These are phyloP conservation scores for Bombylius major DNA, from an alignment of 2,888 invertebrate genomes.

Conservation along the genomic window DNA sequence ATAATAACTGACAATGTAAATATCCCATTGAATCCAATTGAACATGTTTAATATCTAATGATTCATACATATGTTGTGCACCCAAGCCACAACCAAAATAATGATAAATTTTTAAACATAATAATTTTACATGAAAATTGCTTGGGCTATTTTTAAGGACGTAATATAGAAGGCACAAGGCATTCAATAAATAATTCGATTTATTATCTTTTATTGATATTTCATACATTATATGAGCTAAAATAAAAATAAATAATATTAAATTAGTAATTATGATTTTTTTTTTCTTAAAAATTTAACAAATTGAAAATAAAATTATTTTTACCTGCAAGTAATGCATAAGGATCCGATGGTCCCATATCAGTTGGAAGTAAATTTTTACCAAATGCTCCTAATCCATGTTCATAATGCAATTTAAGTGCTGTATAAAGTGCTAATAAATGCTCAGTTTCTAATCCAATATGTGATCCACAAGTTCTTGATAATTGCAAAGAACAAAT, in stretches of 20 bases:
- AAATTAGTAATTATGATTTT: background rate
- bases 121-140: constrained; percentile 79
- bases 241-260: background rate
- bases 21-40: constrained; percentile 87
- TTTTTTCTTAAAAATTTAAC: background rate
- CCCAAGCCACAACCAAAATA: constrained; percentile 57
- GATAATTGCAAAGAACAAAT: constrained; percentile 65
- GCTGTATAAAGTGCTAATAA: constrained; percentile 47
- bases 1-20: constrained; percentile 61
- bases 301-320: background rate
- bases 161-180: constrained; percentile 57
- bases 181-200: constrained; percentile 47
- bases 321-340: constrained; percentile 59
- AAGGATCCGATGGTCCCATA: constrained; percentile 65
- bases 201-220: constrained; percentile 41
- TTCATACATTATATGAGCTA: constrained; percentile 38
- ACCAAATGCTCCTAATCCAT: constrained; percentile 43
- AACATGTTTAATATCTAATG: constrained; percentile 82
- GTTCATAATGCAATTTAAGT: constrained; percentile 52
- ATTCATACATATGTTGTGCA: constrained; percentile 60
- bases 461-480: constrained; percentile 56
- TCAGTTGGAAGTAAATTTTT: constrained; percentile 52
- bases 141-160: constrained; percentile 66
- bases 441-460: constrained; percentile 41
- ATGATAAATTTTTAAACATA: constrained; percentile 72